Evolutionary conservation across 2,113 vertebrate species (phyloP), one percentile per base, ranked within the genome.

Genomic region (Tychaedon coryphoeus): DNA sequence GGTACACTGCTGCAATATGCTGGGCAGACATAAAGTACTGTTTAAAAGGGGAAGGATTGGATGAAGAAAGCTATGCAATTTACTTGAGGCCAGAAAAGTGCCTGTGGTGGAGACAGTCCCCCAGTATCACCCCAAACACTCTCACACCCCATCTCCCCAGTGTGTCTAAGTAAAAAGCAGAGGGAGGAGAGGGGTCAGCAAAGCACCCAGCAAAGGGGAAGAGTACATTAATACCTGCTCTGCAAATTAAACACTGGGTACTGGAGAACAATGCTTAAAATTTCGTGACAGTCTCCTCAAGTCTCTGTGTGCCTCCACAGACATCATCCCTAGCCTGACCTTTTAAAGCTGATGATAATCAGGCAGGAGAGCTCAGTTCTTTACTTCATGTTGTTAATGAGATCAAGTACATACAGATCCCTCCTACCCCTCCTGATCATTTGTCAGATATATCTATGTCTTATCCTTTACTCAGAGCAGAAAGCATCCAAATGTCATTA

Each of bases 401-500:
- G 82, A 88, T 72, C 51, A 47, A 88, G 58, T 22, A 67, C 29
- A 53, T 25, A 60, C 15, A 88, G 66, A 47, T 43, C 20, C n/a
- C 24, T 73, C 40, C 67, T 45, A 28, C 11, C 14, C 20, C 62
- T 86, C 40, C 50, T 31, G 25, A 62, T 50, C 14, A 36, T 83
- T 93, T 85, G 40, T 79, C 71, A 93, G 56, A 57, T 58, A 53
- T 65, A 38, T 24, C 3, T 0, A 26, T 47, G 23, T 34, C 50
- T 87, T 71, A 47, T 34, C 70, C 1, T 0, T n/a, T 74, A 34
- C 60, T 71, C 54, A 70, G 29, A 71, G 58, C 40, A 69, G 43
- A 81, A 91, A 69, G 26, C 54, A 92, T 51, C 54, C 62, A 77
- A 88, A 76, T 40, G 33, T 25, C 62, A 89, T 78, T 82, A 76